Evolutionary conservation across 2,113 vertebrate species (phyloP), one percentile per base, ranked within the genome.

Genomic region (Chionodraco myersi): DNA sequence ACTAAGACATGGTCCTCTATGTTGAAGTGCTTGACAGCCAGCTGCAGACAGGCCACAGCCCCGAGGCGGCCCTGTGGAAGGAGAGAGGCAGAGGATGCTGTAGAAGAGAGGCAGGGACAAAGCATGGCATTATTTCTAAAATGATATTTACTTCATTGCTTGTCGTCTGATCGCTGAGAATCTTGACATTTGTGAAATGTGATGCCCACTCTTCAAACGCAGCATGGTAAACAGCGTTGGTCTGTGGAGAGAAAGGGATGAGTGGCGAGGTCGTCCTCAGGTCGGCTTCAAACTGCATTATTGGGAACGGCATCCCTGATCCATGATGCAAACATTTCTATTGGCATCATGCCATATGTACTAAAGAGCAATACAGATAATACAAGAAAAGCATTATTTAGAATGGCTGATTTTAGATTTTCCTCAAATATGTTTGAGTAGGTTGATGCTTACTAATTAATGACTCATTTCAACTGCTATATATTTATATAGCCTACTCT

Each of bases 21-120:
- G 11, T 76, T 76, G 75, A 96, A 95, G 76, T 93, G 91, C 60
- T 93, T 93, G 1, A 96, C 86, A 5, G 91, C 82, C 0, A 96
- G 91, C 63, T 93, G 94, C 75, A 96, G 88, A 69, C 95, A 96
- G 57, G 93, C 92, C 44, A 96, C 92, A 1, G 96, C 96, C 23
- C 96, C 96, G 1, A 95, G 94, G 47, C 96, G 93, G 13, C 90
- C 85, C 96, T 96, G 77, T 12, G 69, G 72, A 34, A 47, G 0
- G 9, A 30, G 0, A 77, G 56, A 4, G 49, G 21, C 45, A 52
- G 21, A 18, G 54, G n/a, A 49, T 18, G 18, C 49, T 21, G 6
- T 14, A 2, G 13, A 74, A 13, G 2, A 26, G 36, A n/a, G 4
- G 3, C 3, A 63, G 1, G 23, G 51, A 2, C 23, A 57, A 36